phyloP scores from a whole-genome alignment of 1,140 invertebrate genomes.

The Habropoda laboriosa region DNA sequence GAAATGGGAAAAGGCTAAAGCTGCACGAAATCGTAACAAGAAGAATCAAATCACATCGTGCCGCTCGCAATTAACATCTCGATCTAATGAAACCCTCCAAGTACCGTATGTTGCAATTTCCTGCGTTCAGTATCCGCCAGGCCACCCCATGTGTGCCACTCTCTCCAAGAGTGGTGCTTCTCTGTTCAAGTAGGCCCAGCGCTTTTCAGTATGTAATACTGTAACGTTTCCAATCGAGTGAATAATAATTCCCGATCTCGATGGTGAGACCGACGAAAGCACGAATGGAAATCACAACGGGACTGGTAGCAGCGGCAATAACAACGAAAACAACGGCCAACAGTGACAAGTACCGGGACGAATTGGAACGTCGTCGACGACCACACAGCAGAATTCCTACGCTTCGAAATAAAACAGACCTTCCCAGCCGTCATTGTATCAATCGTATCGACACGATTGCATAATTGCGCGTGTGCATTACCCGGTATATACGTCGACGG shows the following conservation, averaged over 20 bases:
- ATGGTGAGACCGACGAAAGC: slow-evolving; percentile 35
- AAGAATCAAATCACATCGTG: slow-evolving; percentile 41
- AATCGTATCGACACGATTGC: slow-evolving; percentile 20
- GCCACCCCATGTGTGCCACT: slow-evolving; percentile 22
- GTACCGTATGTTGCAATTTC: slow-evolving; percentile 78
- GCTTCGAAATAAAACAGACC: slow-evolving; percentile 71
- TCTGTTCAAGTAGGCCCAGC: slow-evolving; percentile 66
- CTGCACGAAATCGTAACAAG: neutral
- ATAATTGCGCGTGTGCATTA: slow-evolving; percentile 29
- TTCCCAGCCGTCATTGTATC: slow-evolving; percentile 17
- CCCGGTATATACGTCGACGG: slow-evolving; percentile 36
- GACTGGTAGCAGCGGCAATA: slow-evolving; percentile 10
- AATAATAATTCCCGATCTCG: slow-evolving; percentile 73
- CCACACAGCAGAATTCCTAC: slow-evolving; percentile 70
- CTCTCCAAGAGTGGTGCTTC: slow-evolving; percentile 30
- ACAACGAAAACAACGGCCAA: slow-evolving; percentile 57
- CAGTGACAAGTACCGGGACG: slow-evolving; percentile 45
- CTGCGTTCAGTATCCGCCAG: slow-evolving; percentile 36
- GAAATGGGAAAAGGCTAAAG: neutral
- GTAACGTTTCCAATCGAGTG: slow-evolving; percentile 79
- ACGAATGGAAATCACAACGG: slow-evolving; percentile 35
- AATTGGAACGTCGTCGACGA: slow-evolving; percentile 12
- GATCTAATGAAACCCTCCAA: slow-evolving; percentile 77
- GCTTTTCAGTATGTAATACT: slow-evolving; percentile 74
- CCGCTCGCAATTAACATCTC: slow-evolving; percentile 77